Conservation (phyloP, 2,797 vertebrate genomes). For the Etheostoma nigrum region DNA sequence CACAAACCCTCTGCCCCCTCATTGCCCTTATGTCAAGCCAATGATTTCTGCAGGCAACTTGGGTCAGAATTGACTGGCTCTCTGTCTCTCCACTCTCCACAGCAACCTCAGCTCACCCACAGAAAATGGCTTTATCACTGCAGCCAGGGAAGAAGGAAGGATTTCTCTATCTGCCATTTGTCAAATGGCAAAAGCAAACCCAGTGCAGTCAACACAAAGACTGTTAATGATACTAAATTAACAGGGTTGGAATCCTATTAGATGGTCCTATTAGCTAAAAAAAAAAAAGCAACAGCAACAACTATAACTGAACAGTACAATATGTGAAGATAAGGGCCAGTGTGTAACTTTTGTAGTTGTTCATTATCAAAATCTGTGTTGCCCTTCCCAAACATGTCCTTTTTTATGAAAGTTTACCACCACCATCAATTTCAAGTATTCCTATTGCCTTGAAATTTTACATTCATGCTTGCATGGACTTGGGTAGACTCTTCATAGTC, state of each 20-base stretch:
- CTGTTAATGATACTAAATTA: conserved; percentile 12
- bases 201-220: conserved; percentile 14
- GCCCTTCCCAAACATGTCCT: too few relatives aligned
- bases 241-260: too few relatives aligned
- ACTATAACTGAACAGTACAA: not conserved
- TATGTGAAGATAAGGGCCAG: not conserved
- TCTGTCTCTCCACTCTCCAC: conserved; percentile 39
- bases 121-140: conserved; percentile 55
- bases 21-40: conserved; percentile 84
- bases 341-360: too few relatives aligned
- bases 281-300: too few relatives aligned
- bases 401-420: too few relatives aligned
- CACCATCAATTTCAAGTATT: too few relatives aligned
- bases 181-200: conserved; percentile 30
- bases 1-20: conserved; percentile 83
- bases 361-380: too few relatives aligned
- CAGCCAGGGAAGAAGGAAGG: conserved; percentile 17
- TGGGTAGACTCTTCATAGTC: too few relatives aligned
- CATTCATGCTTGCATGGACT: too few relatives aligned
- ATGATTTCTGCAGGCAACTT: conserved; percentile 86
- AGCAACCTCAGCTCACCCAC: conserved; percentile 50
- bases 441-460: too few relatives aligned
- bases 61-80: conserved; percentile 59
- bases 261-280: too few relatives aligned
- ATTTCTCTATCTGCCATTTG: conserved; percentile 42